These are phyloP conservation scores for Ochropleura plecta DNA, from an alignment of 2,888 invertebrate species.

Conservation along the genomic window DNA sequence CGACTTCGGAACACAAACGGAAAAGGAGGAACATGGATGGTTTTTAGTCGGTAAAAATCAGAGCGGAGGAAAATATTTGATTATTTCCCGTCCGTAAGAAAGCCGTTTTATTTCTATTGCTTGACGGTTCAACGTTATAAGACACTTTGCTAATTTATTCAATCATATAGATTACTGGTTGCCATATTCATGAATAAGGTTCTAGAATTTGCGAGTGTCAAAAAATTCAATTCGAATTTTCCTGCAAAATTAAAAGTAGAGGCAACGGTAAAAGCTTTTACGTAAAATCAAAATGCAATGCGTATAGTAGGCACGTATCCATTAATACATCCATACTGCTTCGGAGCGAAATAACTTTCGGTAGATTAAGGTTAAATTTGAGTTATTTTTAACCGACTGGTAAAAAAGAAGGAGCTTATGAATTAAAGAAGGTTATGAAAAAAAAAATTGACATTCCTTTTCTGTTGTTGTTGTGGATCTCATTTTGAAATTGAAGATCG, in stretches of 20 bases:
- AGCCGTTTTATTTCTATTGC: neutral
- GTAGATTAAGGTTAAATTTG: neutral
- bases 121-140: neutral
- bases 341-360: conserved; percentile 5
- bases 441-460: too few relatives aligned
- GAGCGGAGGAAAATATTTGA: too few relatives aligned
- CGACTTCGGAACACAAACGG: too few relatives aligned
- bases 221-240: conserved; percentile 37
- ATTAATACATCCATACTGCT: conserved; percentile 16
- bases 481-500: too few relatives aligned
- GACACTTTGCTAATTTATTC: neutral
- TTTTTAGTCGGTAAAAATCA: too few relatives aligned
- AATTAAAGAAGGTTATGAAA: too few relatives aligned
- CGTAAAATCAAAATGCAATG: conserved; percentile 43
- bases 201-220: neutral
- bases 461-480: too few relatives aligned
- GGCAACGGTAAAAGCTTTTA: conserved; percentile 49
- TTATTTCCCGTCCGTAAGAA: too few relatives aligned
- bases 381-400: neutral
- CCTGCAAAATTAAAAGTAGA: conserved; percentile 30
- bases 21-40: too few relatives aligned
- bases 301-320: conserved; percentile 8
- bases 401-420: neutral
- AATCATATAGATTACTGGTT: neutral
- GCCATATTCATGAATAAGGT: neutral